phyloP scores from a whole-genome alignment of 2,888 invertebrate genomes.

The Dynastes maya region DNA sequence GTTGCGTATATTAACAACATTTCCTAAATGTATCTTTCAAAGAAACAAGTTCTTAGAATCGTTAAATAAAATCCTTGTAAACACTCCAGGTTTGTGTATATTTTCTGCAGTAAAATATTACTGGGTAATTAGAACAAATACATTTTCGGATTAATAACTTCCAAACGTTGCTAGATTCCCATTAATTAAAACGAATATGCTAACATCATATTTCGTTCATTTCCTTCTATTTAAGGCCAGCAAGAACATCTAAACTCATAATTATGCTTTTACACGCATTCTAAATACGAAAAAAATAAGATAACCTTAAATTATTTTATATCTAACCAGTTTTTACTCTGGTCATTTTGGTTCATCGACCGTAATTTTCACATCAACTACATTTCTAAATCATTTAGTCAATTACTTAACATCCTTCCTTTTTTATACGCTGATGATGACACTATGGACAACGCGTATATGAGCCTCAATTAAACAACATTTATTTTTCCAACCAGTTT shows the following conservation, averaged over 20 bases:
- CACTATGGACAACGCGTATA: slow-evolving; percentile 1
- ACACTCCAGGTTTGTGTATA: slow-evolving; percentile 7
- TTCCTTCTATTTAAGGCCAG: slow-evolving; percentile 30
- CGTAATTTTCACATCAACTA: slow-evolving; percentile 39
- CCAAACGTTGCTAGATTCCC: slow-evolving; percentile 9
- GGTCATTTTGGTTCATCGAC: slow-evolving; percentile 40
- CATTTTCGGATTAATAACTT: slow-evolving; percentile 19
- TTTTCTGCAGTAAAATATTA: background rate
- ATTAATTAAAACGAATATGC: slow-evolving; percentile 16
- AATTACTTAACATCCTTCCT: slow-evolving; percentile 47
- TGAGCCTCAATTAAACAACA: slow-evolving; percentile 23
- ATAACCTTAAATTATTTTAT: slow-evolving; percentile 46
- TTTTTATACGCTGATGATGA: slow-evolving; percentile 29
- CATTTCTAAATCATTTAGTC: slow-evolving; percentile 40
- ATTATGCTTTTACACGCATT: slow-evolving; percentile 27
- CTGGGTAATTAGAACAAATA: slow-evolving; percentile 6
- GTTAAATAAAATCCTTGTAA: too few species aligned
- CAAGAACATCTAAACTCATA: slow-evolving; percentile 2
- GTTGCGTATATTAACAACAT: too few species aligned
- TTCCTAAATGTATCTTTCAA: too few species aligned
- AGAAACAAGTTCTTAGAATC: too few species aligned
- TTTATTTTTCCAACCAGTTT: slow-evolving; percentile 17
- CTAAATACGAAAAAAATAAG: slow-evolving; percentile 1
- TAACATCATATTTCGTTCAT: slow-evolving; percentile 16
- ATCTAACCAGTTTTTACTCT: slow-evolving; percentile 25